phyloP scores from a whole-genome alignment of 2,888 invertebrate genomes.

The Plagodis dolabraria region DNA sequence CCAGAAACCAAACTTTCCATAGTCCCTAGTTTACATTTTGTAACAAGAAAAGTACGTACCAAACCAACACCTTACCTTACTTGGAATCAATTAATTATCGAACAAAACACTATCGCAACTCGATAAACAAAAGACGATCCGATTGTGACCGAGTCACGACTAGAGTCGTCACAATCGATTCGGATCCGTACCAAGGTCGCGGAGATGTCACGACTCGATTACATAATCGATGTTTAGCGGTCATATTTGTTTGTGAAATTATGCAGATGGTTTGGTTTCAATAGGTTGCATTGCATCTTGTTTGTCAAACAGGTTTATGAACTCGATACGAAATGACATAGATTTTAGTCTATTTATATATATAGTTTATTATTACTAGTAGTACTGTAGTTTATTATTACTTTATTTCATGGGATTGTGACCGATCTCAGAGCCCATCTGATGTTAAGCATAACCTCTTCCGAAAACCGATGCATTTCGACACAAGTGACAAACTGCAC shows the following conservation, averaged over 20 bases:
- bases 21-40: too few species aligned
- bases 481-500: too few species aligned
- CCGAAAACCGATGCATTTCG: too few species aligned
- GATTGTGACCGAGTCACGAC: conserved; percentile 31
- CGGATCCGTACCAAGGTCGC: conserved; percentile 27
- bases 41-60: too few species aligned
- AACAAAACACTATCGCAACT: conserved; percentile 14
- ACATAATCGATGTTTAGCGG: conserved; percentile 26
- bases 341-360: too few species aligned
- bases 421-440: too few species aligned
- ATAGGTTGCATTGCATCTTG: not conserved
- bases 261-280: not conserved
- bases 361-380: too few species aligned
- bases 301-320: conserved; percentile 1
- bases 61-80: conserved; percentile 1
- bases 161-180: conserved; percentile 16
- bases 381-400: too few species aligned
- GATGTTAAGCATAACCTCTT: too few species aligned
- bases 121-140: conserved; percentile 13
- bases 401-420: too few species aligned
- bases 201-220: conserved; percentile 29
- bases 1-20: too few species aligned
- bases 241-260: conserved; percentile 27
- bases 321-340: not conserved
- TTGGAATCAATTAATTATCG: conserved; percentile 10